These are phyloP conservation scores for Taxidea taxus DNA, from an alignment of 2,113 vertebrate genomes.

Conservation along the genomic window DNA sequence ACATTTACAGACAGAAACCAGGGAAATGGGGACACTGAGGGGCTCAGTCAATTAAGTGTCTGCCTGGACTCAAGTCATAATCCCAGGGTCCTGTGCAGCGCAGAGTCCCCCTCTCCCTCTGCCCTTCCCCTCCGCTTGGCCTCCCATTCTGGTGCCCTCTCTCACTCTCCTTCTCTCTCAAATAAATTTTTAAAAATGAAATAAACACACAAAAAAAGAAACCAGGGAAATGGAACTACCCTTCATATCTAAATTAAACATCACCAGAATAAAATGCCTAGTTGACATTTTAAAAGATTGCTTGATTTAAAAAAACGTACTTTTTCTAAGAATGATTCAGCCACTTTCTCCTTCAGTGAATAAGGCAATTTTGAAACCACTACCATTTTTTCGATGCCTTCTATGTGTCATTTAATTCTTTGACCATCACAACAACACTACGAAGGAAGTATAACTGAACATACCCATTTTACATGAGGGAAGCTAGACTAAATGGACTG, in stretches of 20 bases:
- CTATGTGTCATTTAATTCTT: not conserved
- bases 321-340: not conserved
- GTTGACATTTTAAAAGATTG: not conserved
- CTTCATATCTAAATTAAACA: not conserved
- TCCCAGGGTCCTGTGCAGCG: not conserved
- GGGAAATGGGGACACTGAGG: not conserved
- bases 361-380: not conserved
- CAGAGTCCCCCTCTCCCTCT: not conserved
- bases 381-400: not conserved
- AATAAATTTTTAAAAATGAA: not conserved
- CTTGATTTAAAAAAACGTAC: not conserved
- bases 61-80: not conserved
- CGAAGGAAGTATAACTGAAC: not conserved
- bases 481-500: not conserved
- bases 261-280: not conserved
- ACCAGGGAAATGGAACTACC: not conserved
- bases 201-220: not conserved
- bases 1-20: not conserved
- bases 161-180: too few species aligned
- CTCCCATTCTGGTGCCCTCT: not conserved
- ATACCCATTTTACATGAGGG: not conserved
- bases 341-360: not conserved
- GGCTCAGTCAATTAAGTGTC: not conserved
- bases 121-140: not conserved
- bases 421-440: not conserved